A percentile compares a stretch with the other conserved stretches of the same genome.
These are phyloP conservation scores for Athalia cordata DNA, from an alignment of 2,888 invertebrate species.

Conservation along the genomic window DNA sequence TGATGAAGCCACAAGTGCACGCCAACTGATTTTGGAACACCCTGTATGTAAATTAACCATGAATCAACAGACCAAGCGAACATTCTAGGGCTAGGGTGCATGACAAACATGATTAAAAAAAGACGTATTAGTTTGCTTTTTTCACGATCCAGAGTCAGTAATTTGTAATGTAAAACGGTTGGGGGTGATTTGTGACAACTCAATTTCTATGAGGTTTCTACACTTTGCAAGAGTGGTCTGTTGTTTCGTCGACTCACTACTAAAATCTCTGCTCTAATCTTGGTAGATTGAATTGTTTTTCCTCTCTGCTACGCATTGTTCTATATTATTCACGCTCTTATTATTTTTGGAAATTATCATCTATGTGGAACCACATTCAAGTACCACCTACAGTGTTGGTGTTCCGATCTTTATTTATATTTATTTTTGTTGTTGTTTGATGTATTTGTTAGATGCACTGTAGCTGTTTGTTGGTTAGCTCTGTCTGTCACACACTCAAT, in stretches of 20 bases:
- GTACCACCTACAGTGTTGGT: conserved; percentile 60
- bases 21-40: conserved; percentile 37
- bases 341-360: conserved; percentile 50
- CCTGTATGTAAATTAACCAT: conserved; percentile 41
- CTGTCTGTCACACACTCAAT: conserved; percentile 72
- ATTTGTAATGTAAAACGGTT: not conserved
- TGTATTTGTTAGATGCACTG: conserved; percentile 74
- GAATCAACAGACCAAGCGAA: conserved; percentile 33
- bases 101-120: conserved; percentile 5
- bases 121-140: not conserved
- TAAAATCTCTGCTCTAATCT: conserved; percentile 57
- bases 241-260: conserved; percentile 46
- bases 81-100: not conserved
- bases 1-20: conserved; percentile 4
- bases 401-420: conserved; percentile 69
- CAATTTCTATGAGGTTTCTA: not conserved
- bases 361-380: conserved; percentile 13
- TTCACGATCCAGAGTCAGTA: conserved; percentile 4
- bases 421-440: conserved; percentile 72
- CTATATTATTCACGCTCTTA: conserved; percentile 53
- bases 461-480: conserved; percentile 74
- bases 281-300: conserved; percentile 52
- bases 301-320: conserved; percentile 56
- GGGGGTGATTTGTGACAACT: not conserved
- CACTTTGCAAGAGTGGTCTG: conserved; percentile 34